Evolutionary conservation across 1,140 invertebrate species (phyloP).

Genomic region (Drosophila funebris): DNA sequence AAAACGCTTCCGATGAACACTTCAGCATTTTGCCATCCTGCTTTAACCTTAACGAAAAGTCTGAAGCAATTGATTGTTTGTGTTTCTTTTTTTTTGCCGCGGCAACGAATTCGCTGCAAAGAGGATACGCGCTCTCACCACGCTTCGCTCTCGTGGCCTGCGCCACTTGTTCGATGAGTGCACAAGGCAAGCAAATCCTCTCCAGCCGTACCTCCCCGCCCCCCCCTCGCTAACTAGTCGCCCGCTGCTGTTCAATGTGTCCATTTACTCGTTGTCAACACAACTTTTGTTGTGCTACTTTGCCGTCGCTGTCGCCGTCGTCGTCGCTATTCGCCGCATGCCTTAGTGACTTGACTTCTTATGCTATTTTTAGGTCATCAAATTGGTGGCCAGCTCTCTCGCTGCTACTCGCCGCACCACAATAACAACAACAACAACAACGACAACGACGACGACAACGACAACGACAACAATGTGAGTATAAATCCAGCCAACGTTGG

Average conservation of each 20-base stretch:
- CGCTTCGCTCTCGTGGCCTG: constrained; percentile 17
- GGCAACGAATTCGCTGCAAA: constrained; percentile 61
- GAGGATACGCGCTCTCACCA: constrained; percentile 3
- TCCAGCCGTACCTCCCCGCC: not conserved
- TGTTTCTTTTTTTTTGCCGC: constrained; percentile 5
- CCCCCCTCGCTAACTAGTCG: not conserved
- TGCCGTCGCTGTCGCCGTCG: constrained; percentile 31
- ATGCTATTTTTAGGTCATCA: constrained; percentile 79
- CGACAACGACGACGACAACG: not conserved
- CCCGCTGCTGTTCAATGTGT: not conserved
- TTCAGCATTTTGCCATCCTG: not conserved
- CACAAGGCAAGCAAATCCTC: not conserved
- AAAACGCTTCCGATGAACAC: too few relatives aligned
- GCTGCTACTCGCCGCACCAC: constrained; percentile 28
- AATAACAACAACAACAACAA: constrained; percentile 2
- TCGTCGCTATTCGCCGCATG: constrained; percentile 45
- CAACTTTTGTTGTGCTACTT: constrained; percentile 76
- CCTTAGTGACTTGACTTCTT: constrained; percentile 62
- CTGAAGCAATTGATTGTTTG: constrained; percentile 37
- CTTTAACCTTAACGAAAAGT: constrained; percentile 14
- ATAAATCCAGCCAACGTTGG: not conserved
- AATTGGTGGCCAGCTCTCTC: constrained; percentile 50
- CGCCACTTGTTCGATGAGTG: constrained; percentile 19
- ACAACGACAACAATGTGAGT: not conserved
- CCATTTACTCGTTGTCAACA: constrained; percentile 69